A percentile compares a stretch with the other conserved stretches of the same genome.
These are phyloP conservation scores for Lymantria monacha DNA, from an alignment of 2,888 invertebrate genomes.

Conservation along the genomic window DNA sequence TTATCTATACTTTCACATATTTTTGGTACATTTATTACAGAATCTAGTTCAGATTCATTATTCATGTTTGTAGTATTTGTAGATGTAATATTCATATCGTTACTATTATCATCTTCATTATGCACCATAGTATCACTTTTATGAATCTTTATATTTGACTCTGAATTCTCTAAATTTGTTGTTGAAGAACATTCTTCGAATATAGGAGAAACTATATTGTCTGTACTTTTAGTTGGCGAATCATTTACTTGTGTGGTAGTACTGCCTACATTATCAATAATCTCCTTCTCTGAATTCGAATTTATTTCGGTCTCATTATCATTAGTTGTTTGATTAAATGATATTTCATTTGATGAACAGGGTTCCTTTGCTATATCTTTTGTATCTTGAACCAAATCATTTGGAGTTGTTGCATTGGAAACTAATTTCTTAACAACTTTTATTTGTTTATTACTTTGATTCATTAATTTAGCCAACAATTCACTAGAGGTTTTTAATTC, in stretches of 20 bases:
- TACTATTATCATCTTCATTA: conserved; percentile 8
- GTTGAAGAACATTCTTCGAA: conserved; percentile 1
- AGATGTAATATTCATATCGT: conserved; percentile 2
- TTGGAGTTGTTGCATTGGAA: conserved; percentile 21
- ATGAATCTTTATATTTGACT: conserved; percentile 7
- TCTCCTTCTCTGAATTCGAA: conserved; percentile 8
- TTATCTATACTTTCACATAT: not conserved
- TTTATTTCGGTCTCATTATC: conserved; percentile 2
- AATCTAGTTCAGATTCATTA: not conserved
- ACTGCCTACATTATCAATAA: conserved; percentile 4
- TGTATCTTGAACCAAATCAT: conserved; percentile 15
- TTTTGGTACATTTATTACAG: conserved; percentile 2
- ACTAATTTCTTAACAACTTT: conserved; percentile 62
- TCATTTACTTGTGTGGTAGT: not conserved
- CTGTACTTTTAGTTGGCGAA: not conserved
- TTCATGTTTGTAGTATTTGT: conserved; percentile 1
- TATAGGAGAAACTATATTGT: not conserved
- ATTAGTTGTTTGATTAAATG: not conserved
- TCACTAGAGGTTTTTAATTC: conserved; percentile 51
- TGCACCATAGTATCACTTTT: not conserved
- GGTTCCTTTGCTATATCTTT: not conserved
- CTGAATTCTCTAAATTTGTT: not conserved
- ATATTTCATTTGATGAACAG: not conserved
- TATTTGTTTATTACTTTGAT: conserved; percentile 67
- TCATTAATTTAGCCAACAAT: conserved; percentile 64